These are phyloP conservation scores for Poeciliopsis occidentalis DNA, from an alignment of 2,113 vertebrate genomes.

Conservation along the genomic window DNA sequence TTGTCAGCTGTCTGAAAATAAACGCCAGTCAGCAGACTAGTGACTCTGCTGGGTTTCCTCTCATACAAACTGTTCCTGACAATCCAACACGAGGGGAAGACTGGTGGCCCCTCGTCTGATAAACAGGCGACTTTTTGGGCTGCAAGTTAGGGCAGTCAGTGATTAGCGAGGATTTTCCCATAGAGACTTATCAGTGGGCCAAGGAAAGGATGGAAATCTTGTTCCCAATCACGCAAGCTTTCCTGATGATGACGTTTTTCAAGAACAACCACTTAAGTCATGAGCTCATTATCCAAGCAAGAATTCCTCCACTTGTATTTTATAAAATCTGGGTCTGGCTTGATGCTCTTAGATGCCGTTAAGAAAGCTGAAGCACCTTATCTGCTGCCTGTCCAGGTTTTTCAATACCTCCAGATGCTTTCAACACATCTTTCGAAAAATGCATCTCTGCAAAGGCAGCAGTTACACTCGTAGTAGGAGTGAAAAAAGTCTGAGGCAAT, in stretches of 20 bases:
- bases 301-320: background rate
- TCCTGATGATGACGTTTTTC: background rate
- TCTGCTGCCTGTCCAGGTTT: background rate
- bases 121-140: background rate
- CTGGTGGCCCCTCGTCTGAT: background rate
- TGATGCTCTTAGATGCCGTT: background rate
- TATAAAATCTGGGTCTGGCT: constrained; percentile 14
- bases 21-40: constrained; percentile 47
- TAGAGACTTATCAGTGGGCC: background rate
- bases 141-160: background rate
- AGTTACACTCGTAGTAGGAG: background rate
- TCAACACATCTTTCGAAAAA: background rate
- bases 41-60: constrained; percentile 35
- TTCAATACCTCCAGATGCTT: background rate
- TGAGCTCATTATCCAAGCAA: background rate
- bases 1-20: constrained; percentile 55
- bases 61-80: constrained; percentile 29
- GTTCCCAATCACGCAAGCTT: background rate
- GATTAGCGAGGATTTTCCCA: background rate
- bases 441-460: too few relatives aligned
- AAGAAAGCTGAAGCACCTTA: background rate
- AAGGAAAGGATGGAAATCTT: background rate
- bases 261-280: background rate
- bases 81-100: constrained; percentile 26
- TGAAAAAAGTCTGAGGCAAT: background rate